phyloP scores from a whole-genome alignment of 2,888 invertebrate genomes.

The Ectobius pallidus region DNA sequence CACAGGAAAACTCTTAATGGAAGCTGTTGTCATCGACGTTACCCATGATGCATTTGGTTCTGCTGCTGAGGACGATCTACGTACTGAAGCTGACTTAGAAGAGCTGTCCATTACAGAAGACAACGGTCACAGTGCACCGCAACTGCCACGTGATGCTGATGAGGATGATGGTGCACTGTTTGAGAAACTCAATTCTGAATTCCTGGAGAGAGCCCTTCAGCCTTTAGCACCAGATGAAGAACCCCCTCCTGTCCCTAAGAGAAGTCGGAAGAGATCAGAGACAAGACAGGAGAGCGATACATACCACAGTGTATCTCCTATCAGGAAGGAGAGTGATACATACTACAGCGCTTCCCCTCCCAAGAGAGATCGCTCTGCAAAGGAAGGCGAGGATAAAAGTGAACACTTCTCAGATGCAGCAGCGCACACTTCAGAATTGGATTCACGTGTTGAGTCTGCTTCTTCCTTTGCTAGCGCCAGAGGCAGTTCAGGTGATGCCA shows the following conservation, averaged over 20 bases:
- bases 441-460: slow-evolving; percentile 11
- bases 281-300: slow-evolving; percentile 60
- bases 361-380: slow-evolving; percentile 43
- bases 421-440: slow-evolving; percentile 19
- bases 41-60: slow-evolving; percentile 81
- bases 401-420: slow-evolving; percentile 49
- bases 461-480: slow-evolving; percentile 46
- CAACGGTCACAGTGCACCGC: slow-evolving; percentile 58
- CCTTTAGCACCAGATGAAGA: slow-evolving; percentile 54
- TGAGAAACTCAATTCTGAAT: slow-evolving; percentile 61
- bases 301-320: slow-evolving; percentile 47
- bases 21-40: slow-evolving; percentile 89
- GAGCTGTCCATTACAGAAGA: slow-evolving; percentile 81
- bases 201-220: slow-evolving; percentile 50
- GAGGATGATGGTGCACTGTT: slow-evolving; percentile 55
- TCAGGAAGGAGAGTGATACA: slow-evolving; percentile 60
- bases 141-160: slow-evolving; percentile 55
- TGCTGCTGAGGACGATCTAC: slow-evolving; percentile 75
- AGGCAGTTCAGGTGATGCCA: slow-evolving; percentile 39
- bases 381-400: slow-evolving; percentile 51
- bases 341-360: slow-evolving; percentile 47
- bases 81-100: slow-evolving; percentile 86
- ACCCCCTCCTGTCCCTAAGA: slow-evolving; percentile 62
- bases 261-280: slow-evolving; percentile 70
- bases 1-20: slow-evolving; percentile 86